These are phyloP conservation scores for Struthidea cinerea DNA, from an alignment of 2,113 vertebrate species.

Conservation along the genomic window DNA sequence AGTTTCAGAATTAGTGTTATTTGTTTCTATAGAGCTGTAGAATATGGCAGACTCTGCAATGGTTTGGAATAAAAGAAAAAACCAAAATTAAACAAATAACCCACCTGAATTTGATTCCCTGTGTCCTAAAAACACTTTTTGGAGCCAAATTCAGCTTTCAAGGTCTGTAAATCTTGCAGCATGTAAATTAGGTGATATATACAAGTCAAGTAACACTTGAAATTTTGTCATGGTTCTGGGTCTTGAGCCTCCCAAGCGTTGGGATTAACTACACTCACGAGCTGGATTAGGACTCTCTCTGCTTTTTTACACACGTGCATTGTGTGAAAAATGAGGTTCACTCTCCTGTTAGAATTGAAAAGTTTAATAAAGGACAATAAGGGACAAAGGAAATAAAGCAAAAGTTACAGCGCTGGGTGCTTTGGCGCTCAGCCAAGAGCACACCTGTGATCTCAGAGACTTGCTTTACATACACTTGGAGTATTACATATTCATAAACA, in stretches of 20 bases:
- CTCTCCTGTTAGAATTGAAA: too few species aligned
- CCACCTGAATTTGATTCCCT: background rate
- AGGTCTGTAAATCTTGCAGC: background rate
- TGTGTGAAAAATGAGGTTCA: too few species aligned
- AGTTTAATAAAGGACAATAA: too few species aligned
- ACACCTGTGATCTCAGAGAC: too few species aligned
- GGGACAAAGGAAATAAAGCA: too few species aligned
- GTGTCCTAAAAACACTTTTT: background rate
- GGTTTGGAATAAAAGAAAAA: background rate
- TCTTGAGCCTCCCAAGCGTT: background rate
- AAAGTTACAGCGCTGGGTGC: too few species aligned
- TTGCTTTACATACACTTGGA: too few species aligned
- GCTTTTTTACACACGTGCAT: background rate
- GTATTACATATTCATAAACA: too few species aligned
- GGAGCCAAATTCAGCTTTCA: background rate
- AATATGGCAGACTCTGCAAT: background rate
- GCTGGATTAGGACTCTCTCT: background rate
- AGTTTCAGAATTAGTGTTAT: background rate
- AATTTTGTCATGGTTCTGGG: background rate
- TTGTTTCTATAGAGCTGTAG: background rate
- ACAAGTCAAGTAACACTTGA: background rate
- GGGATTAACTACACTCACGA: background rate
- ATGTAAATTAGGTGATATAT: background rate
- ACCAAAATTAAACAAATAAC: rapidly evolving
- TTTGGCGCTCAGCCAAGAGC: too few species aligned